Evolutionary conservation across 2,113 vertebrate genomes (phyloP).

Genomic region (Ophiodon elongatus): DNA sequence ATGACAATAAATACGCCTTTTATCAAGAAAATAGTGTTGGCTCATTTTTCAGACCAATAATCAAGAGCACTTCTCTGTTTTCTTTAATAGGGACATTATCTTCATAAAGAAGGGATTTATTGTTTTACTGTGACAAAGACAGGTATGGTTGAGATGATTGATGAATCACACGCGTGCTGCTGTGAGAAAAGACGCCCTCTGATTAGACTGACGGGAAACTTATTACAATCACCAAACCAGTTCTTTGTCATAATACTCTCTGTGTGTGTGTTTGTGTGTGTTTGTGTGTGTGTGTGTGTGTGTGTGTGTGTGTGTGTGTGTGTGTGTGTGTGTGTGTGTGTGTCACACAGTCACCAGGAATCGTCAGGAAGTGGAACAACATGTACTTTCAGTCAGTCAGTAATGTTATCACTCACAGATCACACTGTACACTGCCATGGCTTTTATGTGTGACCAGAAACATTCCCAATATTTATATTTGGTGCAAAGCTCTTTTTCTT

Average conservation of each 20-base stretch:
- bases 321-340: no score
- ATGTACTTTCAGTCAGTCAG: no score
- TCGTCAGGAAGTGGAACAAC: neutral
- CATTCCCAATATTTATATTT: no score
- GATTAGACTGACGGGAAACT: neutral
- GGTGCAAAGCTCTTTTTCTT: no score
- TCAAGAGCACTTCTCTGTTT: neutral
- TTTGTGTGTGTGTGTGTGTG: neutral
- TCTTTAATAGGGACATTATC: no score
- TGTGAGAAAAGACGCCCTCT: neutral
- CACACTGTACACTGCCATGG: neutral
- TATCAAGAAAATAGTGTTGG: neutral
- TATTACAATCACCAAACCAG: no score
- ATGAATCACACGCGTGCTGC: neutral
- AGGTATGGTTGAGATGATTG: constrained; percentile 52
- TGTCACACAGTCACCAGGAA: neutral
- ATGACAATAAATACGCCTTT: no score
- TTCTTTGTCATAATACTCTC: no score
- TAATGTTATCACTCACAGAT: neutral
- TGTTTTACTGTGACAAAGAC: neutral
- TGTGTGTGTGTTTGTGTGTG: neutral
- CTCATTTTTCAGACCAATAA: no score
- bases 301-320: no score
- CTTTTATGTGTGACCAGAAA: no score
- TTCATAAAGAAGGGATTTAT: neutral